Percentiles rank a stretch among this genome's conserved stretches.
These are phyloP conservation scores for Andrena trimmerana DNA, from an alignment of 2,888 invertebrate species.

Conservation along the genomic window DNA sequence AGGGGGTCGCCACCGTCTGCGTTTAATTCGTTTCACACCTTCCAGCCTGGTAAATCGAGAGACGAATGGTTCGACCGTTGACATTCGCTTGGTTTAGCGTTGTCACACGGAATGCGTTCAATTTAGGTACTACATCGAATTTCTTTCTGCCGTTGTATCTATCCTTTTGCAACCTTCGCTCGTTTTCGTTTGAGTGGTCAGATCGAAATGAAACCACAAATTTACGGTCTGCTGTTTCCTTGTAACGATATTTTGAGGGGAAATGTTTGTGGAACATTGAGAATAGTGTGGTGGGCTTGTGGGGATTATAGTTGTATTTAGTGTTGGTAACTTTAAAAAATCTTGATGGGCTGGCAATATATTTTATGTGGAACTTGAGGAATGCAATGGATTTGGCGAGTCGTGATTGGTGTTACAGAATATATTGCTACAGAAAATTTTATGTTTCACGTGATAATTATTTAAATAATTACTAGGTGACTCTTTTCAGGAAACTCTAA, in stretches of 20 bases:
- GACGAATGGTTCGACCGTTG: slow-evolving; percentile 74
- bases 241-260: neutral
- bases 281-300: too few relatives aligned
- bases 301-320: too few relatives aligned
- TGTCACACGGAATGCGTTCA: neutral
- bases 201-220: neutral
- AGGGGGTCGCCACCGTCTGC: slow-evolving; percentile 52
- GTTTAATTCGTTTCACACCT: slow-evolving; percentile 80
- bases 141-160: neutral
- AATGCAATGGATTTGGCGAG: neutral
- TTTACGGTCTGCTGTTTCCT: neutral
- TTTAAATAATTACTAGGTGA: too few relatives aligned
- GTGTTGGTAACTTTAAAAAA: too few relatives aligned
- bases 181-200: too few relatives aligned
- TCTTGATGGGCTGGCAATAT: neutral
- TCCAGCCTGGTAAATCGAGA: slow-evolving; percentile 75
- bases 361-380: slow-evolving; percentile 15
- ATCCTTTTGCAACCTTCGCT: neutral
- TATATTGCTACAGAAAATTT: too few relatives aligned
- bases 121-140: slow-evolving; percentile 3
- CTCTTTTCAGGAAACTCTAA: too few relatives aligned
- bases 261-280: neutral
- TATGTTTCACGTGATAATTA: too few relatives aligned
- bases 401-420: too few relatives aligned
- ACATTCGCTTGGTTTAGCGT: slow-evolving; percentile 49